Evolutionary conservation across 2,113 vertebrate genomes (phyloP), one percentile per base, ranked within the genome.

Genomic region (Pogonocichla stellata): DNA sequence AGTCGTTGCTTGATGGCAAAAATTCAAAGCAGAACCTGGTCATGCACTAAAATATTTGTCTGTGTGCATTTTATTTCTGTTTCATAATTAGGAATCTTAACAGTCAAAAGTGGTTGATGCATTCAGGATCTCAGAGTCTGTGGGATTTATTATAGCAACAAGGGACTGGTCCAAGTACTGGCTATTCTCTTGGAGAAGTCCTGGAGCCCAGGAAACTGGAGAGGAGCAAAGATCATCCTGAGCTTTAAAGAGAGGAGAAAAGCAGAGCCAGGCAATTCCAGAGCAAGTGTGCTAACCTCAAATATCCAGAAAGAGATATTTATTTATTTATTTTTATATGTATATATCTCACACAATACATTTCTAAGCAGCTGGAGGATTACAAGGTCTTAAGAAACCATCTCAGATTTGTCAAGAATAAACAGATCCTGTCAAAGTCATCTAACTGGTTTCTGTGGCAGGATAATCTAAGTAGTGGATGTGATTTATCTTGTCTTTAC

Each of bases 401-500:
- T 57, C 70, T 42, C 77, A 72, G 81, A 88, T 92, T 92, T 94
- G 78, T 90, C 85, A 94, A 82, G 81, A 93, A 95, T 80, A 96
- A 96, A 93, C 78, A 96, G 95, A 88, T 75, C 80, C 80, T 23
- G 43, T 87, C 93, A 80, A 75, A 53, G 8, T 34, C 6, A 0
- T 58, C 78, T 79, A 67, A 93, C 88, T 72, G 60, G 80, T 93
- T 96, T 92, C 81, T 69, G 53, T 91, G 92, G 71, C 66, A 80
- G 57, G 43, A 85, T 85, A 96, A 96, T 82, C 84, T 91, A 91
- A 93, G 48, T 19, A 61, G 85, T 53, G 20, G 81, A 69, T 69
- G 79, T 85, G 88, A 95, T 96, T 93, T 90, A 90, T 92, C 90
- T 86, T 80, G 90, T 86, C 85, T 94, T 90, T 43, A 12, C 67